Base-by-base conservation (phyloP, 2,113 vertebrate species). In the Perccottus glenii region DNA sequence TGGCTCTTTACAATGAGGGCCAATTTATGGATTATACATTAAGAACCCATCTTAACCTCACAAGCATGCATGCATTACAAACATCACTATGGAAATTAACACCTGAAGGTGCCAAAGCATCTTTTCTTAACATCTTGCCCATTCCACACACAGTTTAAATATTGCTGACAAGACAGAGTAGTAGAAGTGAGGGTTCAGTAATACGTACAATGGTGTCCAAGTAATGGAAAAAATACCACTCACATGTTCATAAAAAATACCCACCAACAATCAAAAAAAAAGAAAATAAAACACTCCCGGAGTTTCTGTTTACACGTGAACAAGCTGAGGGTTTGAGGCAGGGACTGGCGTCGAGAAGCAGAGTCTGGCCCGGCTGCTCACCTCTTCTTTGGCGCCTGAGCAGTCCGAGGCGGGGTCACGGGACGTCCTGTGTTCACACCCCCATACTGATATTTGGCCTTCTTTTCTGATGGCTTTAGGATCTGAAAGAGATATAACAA, bases 381-480 rank as follows among this genome's bases (percentile, higher is more conserved):
- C 94, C 96, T 97, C 90, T 97, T 98, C 91, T 96, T 97, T 63
- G 96, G 95, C 60, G 94, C 94, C 88, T 96, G 95, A 92, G 95
- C 90, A 91, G 94, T 97, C 85, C 95, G 95, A 81, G 96, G 96
- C 57, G 95, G 96, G 85, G 95, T 97, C 82, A 97, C 95, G 4
- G 96, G 95, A 61, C 96, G 95, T 45, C 95, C 96, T 74, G 95
- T 93, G 85, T 95, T 97, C 89, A 98, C 91, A 78, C 96, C 95
- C 67, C 95, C 95, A 63, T 97, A 97, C 92, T 97, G 95, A 89
- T 96, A 96, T 89, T 96, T 98, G 52, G 96, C 94, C 92, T 98
- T 98, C 92, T 98, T 96, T 90, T 98, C 96, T 74, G 95, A 96
- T 14, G 96, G 96, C 91, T 97, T 97, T 88, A 97, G 67, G 86